Evolutionary conservation across 2,888 invertebrate species (phyloP).

Genomic region (Drosophila suboccidentalis): DNA sequence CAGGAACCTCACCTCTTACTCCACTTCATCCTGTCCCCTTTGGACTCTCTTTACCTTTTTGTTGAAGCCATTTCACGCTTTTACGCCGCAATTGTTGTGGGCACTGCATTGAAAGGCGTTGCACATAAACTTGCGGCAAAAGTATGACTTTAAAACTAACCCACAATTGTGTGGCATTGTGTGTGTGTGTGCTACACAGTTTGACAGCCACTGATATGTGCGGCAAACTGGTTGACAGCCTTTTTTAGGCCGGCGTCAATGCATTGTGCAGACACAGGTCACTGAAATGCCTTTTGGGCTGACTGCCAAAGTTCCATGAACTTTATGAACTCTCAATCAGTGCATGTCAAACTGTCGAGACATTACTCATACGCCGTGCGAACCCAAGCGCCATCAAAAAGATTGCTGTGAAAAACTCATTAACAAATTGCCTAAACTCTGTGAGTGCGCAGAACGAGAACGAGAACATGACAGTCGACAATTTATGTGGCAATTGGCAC

Average conservation of each 20-base stretch:
- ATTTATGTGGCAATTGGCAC: constrained; percentile 63
- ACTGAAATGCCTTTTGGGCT: constrained; percentile 61
- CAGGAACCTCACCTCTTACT: constrained; percentile 22
- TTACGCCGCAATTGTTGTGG: constrained; percentile 82
- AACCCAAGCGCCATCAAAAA: constrained; percentile 8
- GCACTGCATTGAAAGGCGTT: constrained; percentile 59
- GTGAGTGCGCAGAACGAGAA: constrained; percentile 3
- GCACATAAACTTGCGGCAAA: constrained; percentile 66
- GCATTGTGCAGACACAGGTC: constrained; percentile 67
- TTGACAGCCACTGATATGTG: constrained; percentile 49
- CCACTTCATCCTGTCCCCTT: background rate
- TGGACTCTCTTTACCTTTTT: constrained; percentile 20
- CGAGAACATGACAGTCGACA: constrained; percentile 58
- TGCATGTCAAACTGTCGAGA: constrained; percentile 47
- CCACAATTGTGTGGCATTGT: constrained; percentile 61
- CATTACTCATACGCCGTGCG: constrained; percentile 30
- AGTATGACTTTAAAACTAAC: constrained; percentile 75
- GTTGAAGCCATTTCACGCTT: constrained; percentile 77
- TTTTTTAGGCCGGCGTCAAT: constrained; percentile 70
- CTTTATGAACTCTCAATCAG: constrained; percentile 65
- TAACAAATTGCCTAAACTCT: constrained; percentile 73
- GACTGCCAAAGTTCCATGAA: constrained; percentile 75
- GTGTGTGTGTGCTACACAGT: constrained; percentile 51
- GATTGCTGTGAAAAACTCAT: constrained; percentile 63
- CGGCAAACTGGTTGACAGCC: background rate